phyloP scores from a whole-genome alignment of 2,797 vertebrate genomes.

The Sylvilagus floridanus region DNA sequence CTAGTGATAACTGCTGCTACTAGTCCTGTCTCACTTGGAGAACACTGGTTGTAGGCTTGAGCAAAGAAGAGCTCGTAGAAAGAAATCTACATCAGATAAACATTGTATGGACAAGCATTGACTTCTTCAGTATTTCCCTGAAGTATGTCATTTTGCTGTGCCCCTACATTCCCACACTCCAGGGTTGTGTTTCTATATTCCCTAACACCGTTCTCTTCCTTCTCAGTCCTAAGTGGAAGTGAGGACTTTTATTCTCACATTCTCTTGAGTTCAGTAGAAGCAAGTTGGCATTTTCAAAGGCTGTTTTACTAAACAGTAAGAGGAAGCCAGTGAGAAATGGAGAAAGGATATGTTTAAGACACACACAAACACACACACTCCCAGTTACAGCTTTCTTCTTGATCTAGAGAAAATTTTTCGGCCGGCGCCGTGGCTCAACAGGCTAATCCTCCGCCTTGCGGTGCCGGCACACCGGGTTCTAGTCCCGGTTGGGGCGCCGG shows the following conservation, averaged over 20 bases:
- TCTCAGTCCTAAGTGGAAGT: neutral
- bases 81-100: neutral
- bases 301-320: constrained; percentile 46
- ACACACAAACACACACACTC: neutral
- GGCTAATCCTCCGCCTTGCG: no score
- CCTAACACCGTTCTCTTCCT: neutral
- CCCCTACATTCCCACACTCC: no score
- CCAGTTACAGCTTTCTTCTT: neutral
- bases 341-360: constrained; percentile 5
- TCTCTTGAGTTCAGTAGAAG: constrained; percentile 30
- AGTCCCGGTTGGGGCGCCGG: no score
- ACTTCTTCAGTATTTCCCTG: neutral
- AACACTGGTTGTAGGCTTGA: neutral
- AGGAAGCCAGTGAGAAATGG: neutral
- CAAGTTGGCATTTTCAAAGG: constrained; percentile 40
- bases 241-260: neutral
- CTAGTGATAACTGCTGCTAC: neutral
- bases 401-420: neutral
- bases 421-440: no score
- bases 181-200: neutral
- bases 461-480: no score
- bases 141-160: neutral
- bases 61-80: neutral
- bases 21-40: neutral
- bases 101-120: neutral